These are phyloP conservation scores for Drepana arcuata DNA, from an alignment of 1,140 invertebrate species.

Conservation along the genomic window DNA sequence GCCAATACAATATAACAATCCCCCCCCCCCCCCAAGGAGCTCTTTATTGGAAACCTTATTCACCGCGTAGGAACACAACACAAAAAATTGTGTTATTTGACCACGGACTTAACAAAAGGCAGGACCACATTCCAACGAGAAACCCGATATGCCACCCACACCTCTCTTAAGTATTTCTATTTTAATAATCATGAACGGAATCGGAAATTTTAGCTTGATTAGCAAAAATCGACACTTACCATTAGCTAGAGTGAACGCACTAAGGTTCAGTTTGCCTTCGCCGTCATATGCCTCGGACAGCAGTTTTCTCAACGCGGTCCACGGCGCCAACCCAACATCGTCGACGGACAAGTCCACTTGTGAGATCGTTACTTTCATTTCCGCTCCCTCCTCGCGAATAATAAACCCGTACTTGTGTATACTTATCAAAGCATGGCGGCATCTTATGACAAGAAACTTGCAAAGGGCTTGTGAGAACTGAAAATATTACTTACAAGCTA, in stretches of 20 bases:
- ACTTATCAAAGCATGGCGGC: conserved; percentile 20
- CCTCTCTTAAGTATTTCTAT: too few relatives aligned
- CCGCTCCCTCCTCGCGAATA: conserved; percentile 24
- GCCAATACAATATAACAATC: too few relatives aligned
- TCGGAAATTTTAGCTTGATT: too few relatives aligned
- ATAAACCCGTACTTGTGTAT: conserved; percentile 33
- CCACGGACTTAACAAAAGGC: too few relatives aligned
- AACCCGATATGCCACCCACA: too few relatives aligned
- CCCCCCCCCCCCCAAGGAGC: too few relatives aligned
- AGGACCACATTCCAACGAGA: too few relatives aligned
- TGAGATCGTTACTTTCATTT: conserved; percentile 24
- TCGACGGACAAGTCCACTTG: conserved; percentile 11
- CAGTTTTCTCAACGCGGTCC: conserved; percentile 20
- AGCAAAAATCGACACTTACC: too few relatives aligned
- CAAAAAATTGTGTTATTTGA: too few relatives aligned
- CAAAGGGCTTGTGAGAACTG: conserved; percentile 32
- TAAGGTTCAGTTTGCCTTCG: conserved; percentile 24
- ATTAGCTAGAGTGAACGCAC: conserved; percentile 28
- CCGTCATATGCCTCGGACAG: conserved; percentile 13
- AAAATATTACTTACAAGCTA: conserved; percentile 5
- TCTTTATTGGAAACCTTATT: too few relatives aligned
- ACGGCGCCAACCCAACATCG: conserved; percentile 33
- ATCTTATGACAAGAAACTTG: conserved; percentile 36
- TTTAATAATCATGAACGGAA: too few relatives aligned
- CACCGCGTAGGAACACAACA: too few relatives aligned